A percentile compares a stretch with the other conserved stretches of the same genome.
phyloP scores from a whole-genome alignment of 2,888 invertebrate genomes.

The Bugula neritina region DNA sequence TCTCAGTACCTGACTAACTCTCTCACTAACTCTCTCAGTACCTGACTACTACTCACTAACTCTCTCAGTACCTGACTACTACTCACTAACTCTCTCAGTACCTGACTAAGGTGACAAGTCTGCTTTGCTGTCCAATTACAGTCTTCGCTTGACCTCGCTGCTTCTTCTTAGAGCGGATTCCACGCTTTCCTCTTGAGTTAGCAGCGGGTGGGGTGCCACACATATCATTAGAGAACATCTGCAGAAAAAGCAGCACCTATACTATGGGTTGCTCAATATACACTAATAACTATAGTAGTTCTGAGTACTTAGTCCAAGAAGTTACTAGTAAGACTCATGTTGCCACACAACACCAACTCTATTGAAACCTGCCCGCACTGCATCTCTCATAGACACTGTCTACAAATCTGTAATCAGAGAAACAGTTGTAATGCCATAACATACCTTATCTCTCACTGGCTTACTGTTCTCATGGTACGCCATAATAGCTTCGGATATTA shows the following conservation, averaged over 20 bases:
- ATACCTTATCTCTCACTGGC: constrained; percentile 81
- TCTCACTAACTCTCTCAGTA: too few relatives aligned
- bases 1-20: too few relatives aligned
- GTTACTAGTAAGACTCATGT: too few relatives aligned
- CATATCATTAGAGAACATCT: constrained; percentile 9
- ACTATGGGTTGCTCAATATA: too few relatives aligned
- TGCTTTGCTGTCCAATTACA: not conserved
- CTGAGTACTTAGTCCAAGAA: too few relatives aligned
- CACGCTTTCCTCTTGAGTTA: not conserved
- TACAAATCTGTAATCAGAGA: too few relatives aligned
- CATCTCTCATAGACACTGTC: too few relatives aligned
- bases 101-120: constrained; percentile 3
- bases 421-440: too few relatives aligned
- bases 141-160: not conserved
- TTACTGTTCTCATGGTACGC: constrained; percentile 84
- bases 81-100: constrained; percentile 64
- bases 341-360: too few relatives aligned
- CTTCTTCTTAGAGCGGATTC: not conserved
- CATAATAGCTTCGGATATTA: constrained; percentile 98
- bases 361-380: too few relatives aligned
- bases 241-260: not conserved
- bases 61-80: constrained; percentile 61
- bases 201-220: constrained; percentile 18
- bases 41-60: too few relatives aligned
- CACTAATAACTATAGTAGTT: too few relatives aligned